These are phyloP conservation scores for Habropoda laboriosa DNA, from an alignment of 1,140 invertebrate genomes.

Conservation along the genomic window DNA sequence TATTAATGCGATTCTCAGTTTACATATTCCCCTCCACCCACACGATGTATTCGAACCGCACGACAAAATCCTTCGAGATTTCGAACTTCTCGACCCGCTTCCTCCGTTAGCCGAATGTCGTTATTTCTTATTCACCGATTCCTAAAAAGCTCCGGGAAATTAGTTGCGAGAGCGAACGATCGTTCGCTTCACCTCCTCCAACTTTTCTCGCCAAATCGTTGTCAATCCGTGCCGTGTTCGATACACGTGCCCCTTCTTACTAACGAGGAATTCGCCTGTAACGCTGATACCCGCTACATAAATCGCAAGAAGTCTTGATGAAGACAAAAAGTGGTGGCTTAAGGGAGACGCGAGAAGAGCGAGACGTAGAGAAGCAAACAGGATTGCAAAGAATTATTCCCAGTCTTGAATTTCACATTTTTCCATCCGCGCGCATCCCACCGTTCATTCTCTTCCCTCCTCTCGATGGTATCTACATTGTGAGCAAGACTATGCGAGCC, in stretches of 20 bases:
- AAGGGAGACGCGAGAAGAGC: not conserved
- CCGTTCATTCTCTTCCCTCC: not conserved
- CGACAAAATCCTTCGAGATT: constrained; percentile 51
- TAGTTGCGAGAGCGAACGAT: not conserved
- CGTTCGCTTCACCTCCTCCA: not conserved
- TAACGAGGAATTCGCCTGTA: not conserved
- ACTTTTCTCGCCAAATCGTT: not conserved
- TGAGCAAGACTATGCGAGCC: not conserved
- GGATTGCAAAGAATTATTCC: not conserved
- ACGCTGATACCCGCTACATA: not conserved
- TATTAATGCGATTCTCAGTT: constrained; percentile 62
- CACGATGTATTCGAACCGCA: constrained; percentile 40
- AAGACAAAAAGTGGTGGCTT: not conserved
- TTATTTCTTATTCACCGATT: constrained; percentile 31
- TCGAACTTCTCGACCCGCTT: constrained; percentile 39
- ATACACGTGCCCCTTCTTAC: not conserved
- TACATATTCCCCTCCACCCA: constrained; percentile 55
- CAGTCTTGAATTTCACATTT: constrained; percentile 7
- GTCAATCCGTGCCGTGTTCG: not conserved
- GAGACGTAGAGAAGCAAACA: not conserved
- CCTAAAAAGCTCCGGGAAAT: constrained; percentile 19
- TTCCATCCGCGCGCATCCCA: not conserved
- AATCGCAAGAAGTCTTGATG: not conserved
- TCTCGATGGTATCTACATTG: constrained; percentile 15
- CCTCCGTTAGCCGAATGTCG: constrained; percentile 15